phyloP scores from a whole-genome alignment of 2,113 vertebrate genomes.

The Nematolebias whitei region DNA sequence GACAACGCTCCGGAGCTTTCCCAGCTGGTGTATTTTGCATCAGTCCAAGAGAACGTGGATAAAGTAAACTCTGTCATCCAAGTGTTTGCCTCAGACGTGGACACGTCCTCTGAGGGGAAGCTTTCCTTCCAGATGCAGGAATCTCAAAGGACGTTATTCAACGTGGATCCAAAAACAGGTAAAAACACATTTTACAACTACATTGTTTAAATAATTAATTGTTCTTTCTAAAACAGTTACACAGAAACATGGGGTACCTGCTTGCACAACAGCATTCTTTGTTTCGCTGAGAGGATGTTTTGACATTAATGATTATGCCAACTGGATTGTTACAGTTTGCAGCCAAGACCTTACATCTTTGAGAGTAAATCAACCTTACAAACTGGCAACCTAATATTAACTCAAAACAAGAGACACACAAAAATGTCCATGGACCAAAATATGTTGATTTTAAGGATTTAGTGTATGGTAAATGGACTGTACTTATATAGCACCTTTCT shows the following conservation, averaged over 20 bases:
- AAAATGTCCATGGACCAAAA: neutral
- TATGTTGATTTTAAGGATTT: neutral
- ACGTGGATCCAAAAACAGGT: slow-evolving; percentile 88
- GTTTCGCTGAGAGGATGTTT: neutral
- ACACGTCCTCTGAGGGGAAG: slow-evolving; percentile 86
- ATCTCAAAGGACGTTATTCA: slow-evolving; percentile 83
- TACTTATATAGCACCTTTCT: too few relatives aligned
- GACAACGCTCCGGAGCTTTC: slow-evolving; percentile 91
- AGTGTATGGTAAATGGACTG: too few relatives aligned
- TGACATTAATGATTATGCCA: neutral
- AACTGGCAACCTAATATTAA: neutral
- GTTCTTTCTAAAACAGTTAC: neutral
- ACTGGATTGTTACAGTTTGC: neutral
- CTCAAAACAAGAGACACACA: neutral
- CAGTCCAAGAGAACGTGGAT: slow-evolving; percentile 85
- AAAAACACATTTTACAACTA: neutral
- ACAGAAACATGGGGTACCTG: neutral
- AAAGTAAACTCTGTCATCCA: slow-evolving; percentile 81
- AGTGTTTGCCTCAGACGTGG: slow-evolving; percentile 85
- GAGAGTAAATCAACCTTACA: neutral
- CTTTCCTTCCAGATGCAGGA: slow-evolving; percentile 89
- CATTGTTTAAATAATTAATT: neutral
- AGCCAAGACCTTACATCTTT: neutral
- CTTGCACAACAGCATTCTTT: neutral
- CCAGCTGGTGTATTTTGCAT: slow-evolving; percentile 88